Base-by-base conservation (phyloP, 1,140 invertebrate species). In the Drosophila equinoxialis region DNA sequence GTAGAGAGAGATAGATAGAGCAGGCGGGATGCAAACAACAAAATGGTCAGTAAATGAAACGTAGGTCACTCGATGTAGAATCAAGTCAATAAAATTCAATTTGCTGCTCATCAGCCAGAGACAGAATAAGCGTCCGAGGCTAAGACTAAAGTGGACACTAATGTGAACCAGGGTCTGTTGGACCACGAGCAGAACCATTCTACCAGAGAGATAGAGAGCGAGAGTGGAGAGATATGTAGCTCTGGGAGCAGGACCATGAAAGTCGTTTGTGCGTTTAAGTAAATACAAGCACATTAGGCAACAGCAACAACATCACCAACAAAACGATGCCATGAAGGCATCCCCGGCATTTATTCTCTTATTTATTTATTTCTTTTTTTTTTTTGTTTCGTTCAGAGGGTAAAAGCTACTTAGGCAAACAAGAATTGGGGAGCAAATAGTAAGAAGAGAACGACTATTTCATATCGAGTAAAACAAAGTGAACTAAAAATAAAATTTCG, bases 11-110 rank as follows among this genome's bases (percentile, higher is more conserved):
- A 13, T 51, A 63, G 26, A 13, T 6, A 37, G 48, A 39, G 54
- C 30, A 11, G 30, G 17, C 37, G 63, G 45, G 37, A 57, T 65
- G 65, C 65, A 59, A 59, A 59, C 41, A 42, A 41, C 37, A 51
- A 64, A 83, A 79, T 69, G 74, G 74, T 80, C 81, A 84, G 81
- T 35, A 58, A 87, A 71, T 78, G 65, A 75, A 78, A 65, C 71
- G 39, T 30, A n/a, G 33, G 23, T 37, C 62, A 62, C 37, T 45
- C 45, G 63, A 66, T 64, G 63, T 68, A 60, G 68, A 86, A 69
- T 83, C 83, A 80, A 86, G 79, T 83, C 83, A 86, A 86, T 87
- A 77, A 86, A 87, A 83, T 79, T 86, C 76, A 87, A 87, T 87
- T 86, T 86, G 73, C 76, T 87, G 83, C 76, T 87, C 73, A 87